A percentile compares a stretch with the other conserved stretches of the same genome.
These are phyloP conservation scores for Takifugu rubripes DNA, from an alignment of 2,797 vertebrate genomes.

Conservation along the genomic window DNA sequence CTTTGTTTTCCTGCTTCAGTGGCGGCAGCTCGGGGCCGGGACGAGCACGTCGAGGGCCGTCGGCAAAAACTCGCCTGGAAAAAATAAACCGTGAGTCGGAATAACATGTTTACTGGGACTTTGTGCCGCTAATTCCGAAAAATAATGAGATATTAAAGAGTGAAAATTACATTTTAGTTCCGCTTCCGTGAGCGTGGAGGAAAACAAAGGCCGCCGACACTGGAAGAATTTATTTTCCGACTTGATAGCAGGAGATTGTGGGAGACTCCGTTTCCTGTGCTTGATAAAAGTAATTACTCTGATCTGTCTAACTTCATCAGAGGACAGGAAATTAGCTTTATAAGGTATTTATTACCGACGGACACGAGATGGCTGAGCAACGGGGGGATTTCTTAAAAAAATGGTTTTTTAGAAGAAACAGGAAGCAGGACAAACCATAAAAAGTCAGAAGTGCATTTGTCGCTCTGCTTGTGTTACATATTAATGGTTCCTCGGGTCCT, in stretches of 20 bases:
- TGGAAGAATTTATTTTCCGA: slow-evolving; percentile 52
- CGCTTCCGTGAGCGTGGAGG: slow-evolving; percentile 48
- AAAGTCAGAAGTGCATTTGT: slow-evolving; percentile 7
- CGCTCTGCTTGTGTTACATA: slow-evolving; percentile 29
- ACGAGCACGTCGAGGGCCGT: slow-evolving; percentile 11
- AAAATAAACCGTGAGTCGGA: slow-evolving; percentile 38
- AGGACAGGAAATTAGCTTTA: slow-evolving; percentile 52
- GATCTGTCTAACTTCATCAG: slow-evolving; percentile 61
- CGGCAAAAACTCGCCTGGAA: slow-evolving; percentile 19
- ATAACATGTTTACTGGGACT: slow-evolving; percentile 54
- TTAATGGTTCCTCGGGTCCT: slow-evolving; percentile 33
- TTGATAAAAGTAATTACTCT: slow-evolving; percentile 63
- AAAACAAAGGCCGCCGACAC: slow-evolving; percentile 48
- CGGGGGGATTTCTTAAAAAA: background rate
- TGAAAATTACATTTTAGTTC: slow-evolving; percentile 58
- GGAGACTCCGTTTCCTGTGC: slow-evolving; percentile 57
- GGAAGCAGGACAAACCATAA: background rate
- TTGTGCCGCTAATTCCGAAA: slow-evolving; percentile 53
- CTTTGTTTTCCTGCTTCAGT: slow-evolving; percentile 40
- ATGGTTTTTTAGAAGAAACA: slow-evolving; percentile 3
- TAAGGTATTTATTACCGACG: slow-evolving; percentile 37
- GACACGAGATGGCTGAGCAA: slow-evolving; percentile 8
- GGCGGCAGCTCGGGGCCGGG: slow-evolving; percentile 30
- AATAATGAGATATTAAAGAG: slow-evolving; percentile 65
- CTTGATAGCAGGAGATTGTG: slow-evolving; percentile 52